Base-by-base conservation (phyloP, 2,797 vertebrate genomes). In the Ctenopoma multispine region DNA sequence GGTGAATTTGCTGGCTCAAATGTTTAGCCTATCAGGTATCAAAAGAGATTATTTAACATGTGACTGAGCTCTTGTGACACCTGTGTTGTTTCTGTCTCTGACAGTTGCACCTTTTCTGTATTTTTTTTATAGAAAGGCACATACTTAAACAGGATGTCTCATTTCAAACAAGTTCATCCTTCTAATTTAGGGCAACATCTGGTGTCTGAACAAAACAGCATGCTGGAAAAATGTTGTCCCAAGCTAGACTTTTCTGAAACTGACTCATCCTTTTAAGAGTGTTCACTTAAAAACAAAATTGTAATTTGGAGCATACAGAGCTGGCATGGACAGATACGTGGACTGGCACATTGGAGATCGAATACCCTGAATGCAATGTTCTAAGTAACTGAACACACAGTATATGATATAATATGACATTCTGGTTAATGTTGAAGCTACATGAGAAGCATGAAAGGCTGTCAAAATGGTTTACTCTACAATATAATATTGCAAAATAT, bases 371-470 rank as follows among this genome's bases (percentile, higher is more conserved):
- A 74, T 54, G 91, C 72, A 12, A 81, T 81, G 77, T 89, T 86
- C 71, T 90, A 82, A 44, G 80, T 86, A 85, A 86, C 83, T 85
- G 81, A 86, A 73, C 50, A 72, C 75, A 84, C 75, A 87, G 75
- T 89, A 89, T 89, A 89, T 89, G 84, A 83, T 86, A 86, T 82
- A 88, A 82, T 87, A 89, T 90, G 82, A 93, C 88, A 89, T 91
- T 92, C 91, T 93, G 92, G 92, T 94, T 90, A 91, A 87, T 92
- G 91, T 94, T 95, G 92, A 95, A 91, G 90, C 93, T 94, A 94
- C 93, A 91, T 87, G 90, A 93, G 93, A 95, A 96, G 96, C 96
- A 96, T 96, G 96, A 95, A 92, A 91, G 93, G 91, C 92, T 94
- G 94, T 94, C 93, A 87, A 92, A 90, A 94, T 93, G 90, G 94